Percentiles rank a stretch among this genome's conserved stretches.
phyloP scores from a whole-genome alignment of 2,888 invertebrate species.

The Lepidocyrtoides sp. region DNA sequence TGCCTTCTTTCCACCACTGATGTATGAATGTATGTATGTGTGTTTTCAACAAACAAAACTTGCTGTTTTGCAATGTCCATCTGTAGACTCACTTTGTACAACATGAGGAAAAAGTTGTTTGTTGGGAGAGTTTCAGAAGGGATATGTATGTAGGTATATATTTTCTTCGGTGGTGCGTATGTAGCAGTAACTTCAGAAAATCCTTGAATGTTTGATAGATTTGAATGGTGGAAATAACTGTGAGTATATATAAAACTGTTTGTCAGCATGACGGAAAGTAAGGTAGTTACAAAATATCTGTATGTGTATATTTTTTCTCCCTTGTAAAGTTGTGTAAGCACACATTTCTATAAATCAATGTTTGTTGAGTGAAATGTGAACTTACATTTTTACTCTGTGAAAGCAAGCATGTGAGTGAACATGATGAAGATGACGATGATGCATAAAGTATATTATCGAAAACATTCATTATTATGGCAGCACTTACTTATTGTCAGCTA shows the following conservation, averaged over 20 bases:
- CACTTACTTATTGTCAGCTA: not conserved
- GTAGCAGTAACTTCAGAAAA: not conserved
- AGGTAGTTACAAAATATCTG: no score
- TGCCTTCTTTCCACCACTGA: not conserved
- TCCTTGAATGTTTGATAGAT: not conserved
- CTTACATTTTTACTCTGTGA: not conserved
- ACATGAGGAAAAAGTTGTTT: not conserved
- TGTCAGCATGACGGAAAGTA: not conserved
- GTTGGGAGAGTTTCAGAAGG: not conserved
- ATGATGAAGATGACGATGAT: no score
- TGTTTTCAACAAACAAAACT: not conserved
- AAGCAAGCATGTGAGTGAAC: no score
- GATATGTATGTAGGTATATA: not conserved
- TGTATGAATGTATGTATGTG: not conserved
- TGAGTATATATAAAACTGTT: not conserved
- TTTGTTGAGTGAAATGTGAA: conserved; percentile 40
- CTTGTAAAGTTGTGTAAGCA: not conserved
- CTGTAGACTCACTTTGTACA: not conserved
- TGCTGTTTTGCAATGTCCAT: conserved; percentile 8
- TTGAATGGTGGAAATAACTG: not conserved
- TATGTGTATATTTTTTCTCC: not conserved
- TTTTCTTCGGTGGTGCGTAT: not conserved
- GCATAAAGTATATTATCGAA: not conserved
- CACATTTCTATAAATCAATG: conserved; percentile 65
- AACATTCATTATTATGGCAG: not conserved